These are phyloP conservation scores for Tetragnatha montana DNA, from an alignment of 2,888 invertebrate species.

Conservation along the genomic window DNA sequence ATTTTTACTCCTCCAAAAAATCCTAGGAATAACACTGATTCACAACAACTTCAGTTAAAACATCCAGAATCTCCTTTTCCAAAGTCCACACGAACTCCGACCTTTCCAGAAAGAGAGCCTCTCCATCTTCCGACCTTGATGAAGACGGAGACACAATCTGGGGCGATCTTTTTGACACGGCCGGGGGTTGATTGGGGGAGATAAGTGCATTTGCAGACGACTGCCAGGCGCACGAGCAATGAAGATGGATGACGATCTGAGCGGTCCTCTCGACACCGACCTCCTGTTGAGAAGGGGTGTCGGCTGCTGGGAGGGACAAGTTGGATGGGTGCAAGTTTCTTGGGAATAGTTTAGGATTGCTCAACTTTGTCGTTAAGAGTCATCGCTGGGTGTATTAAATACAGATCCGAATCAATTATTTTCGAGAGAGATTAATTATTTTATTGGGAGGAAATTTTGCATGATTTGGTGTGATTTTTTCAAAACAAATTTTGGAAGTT, in stretches of 20 bases:
- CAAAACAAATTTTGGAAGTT: too few relatives aligned
- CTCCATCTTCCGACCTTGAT: not conserved
- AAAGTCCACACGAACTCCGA: not conserved
- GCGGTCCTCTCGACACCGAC: not conserved
- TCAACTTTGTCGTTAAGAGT: too few relatives aligned
- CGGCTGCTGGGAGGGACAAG: not conserved
- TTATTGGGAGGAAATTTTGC: too few relatives aligned
- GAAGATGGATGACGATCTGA: slow-evolving; percentile 2
- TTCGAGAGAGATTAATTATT: too few relatives aligned
- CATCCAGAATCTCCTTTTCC: too few relatives aligned
- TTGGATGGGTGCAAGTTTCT: not conserved
- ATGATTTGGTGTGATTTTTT: too few relatives aligned
- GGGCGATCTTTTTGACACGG: not conserved
- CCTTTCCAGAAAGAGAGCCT: not conserved
- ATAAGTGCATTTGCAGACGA: slow-evolving; percentile 3
- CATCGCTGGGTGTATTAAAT: too few relatives aligned
- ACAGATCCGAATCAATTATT: too few relatives aligned
- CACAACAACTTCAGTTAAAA: too few relatives aligned
- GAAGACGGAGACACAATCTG: not conserved
- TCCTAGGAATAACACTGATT: too few relatives aligned
- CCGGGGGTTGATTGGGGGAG: not conserved
- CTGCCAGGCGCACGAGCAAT: not conserved
- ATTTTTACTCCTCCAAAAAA: too few relatives aligned
- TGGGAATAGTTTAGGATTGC: not conserved
- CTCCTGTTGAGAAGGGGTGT: not conserved